Base-by-base conservation (phyloP, 2,888 invertebrate genomes). In the Ophion slaviceki region DNA sequence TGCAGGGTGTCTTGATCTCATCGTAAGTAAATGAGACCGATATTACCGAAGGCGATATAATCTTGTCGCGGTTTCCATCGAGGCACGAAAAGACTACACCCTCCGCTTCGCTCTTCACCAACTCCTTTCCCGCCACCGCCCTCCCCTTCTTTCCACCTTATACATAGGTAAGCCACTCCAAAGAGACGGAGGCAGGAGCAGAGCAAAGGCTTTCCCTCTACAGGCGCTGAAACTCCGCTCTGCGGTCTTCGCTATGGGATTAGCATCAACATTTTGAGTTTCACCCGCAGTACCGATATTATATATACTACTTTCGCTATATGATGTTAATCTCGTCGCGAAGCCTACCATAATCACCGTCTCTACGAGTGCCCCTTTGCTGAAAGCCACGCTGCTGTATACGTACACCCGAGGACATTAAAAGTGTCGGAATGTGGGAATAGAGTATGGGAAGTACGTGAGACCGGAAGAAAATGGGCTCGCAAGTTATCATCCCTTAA, bases 301-400 rank as follows among this genome's bases (percentile, higher is more conserved):
- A 57, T 59, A 66, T 20, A 61, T 74, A 67, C 47, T 72, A 62
- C 59, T 83, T 83, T 67, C n/a, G 77, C 61, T 68, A 83, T 74
- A 47, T 40, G 8, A 61, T 57, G 78, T 83, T 83, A 78, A 83
- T 83, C 82, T 78, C 78, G 17, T 59, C 47, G 61, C 78, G 53
- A 77, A 53, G 36, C 24, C 59, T 24, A 14, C 53, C 36, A 20
- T 57, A 57, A 36, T 28, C 36, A 67, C 40, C 67, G 47, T 53
- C 53, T 64, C 40, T 40, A 8, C 40, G 7, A 40, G 8, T 7
- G 17, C 2, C 14, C 24, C 45, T 45, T 20, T 32, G 32, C 32
- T 32, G 32, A 32, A 32, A 32, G 32, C 32, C 32, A 4, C 32
- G 32, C 32, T 4, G 32, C 32, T 32, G 32, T 32, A 4, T 32